Base-by-base conservation (phyloP, 2,113 vertebrate species). In the Bos indicus region DNA sequence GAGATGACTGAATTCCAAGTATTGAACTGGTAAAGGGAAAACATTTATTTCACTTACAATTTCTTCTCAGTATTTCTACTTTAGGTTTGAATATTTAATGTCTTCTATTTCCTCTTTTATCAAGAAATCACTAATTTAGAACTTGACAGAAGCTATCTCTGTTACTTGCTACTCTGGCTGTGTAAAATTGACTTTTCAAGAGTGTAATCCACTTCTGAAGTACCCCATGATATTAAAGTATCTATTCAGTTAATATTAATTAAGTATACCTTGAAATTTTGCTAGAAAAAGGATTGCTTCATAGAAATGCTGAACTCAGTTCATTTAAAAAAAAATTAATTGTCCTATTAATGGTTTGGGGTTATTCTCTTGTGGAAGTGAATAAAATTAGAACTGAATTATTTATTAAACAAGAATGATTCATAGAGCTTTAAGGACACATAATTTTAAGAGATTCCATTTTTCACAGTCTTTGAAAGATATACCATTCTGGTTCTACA, bases 201-300 rank as follows among this genome's bases (percentile, higher is more conserved):
- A 90, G 84, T 43, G 87, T 1, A 87, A 13, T 77, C 4, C 17
- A 93, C 36, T 80, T 30, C 30, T 92, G 21, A 96, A 86, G 13
- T 40, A 87, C 6, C 17, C 25, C 28, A 30, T 82, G 30, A 90
- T 83, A 95, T 33, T 95, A 52, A 84, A 64, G 48, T 78, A 94
- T 96, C 91, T 96, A 92, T 77, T 91, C 93, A 97, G 95, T 97
- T 96, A 91, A 74, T 84, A 94, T 88, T 97, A 98, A 98, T 98
- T 93, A 97, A 95, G 67, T 6, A 95, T 54, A 92, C 5, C 26
- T 82, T 96, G 90, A 90, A 46, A 78, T 98, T 95, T 60, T 36
- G 52, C 14, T 74, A 62, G 82, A 12, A 96, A 87, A 83, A 88
- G 2, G 2, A 59, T 71, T 96, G 13, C 90, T 98, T 98, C 91